phyloP scores from a whole-genome alignment of 2,888 invertebrate species.

The Drosophila paramelanica region DNA sequence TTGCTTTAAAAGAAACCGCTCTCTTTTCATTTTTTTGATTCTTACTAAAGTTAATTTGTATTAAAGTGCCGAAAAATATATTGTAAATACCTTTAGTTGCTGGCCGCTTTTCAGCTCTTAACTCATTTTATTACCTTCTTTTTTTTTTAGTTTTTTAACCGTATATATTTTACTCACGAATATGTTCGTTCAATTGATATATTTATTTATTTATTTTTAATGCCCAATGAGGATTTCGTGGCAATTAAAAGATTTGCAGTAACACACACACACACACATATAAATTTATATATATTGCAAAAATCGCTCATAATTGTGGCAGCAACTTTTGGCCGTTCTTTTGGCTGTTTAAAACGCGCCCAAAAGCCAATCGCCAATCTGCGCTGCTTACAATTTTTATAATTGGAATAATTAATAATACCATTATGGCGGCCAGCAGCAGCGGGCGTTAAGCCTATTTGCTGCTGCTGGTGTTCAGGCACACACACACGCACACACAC shows the following conservation, averaged over 20 bases:
- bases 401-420: constrained; percentile 85
- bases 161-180: constrained; percentile 23
- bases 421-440: constrained; percentile 71
- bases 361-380: constrained; percentile 58
- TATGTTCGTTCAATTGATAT: constrained; percentile 56
- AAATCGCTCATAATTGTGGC: constrained; percentile 68
- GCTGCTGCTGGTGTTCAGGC: constrained; percentile 36
- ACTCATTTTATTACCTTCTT: constrained; percentile 30
- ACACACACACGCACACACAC: neutral
- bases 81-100: constrained; percentile 16
- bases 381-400: constrained; percentile 79
- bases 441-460: constrained; percentile 77
- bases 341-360: constrained; percentile 49
- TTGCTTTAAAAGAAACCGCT: too few species aligned
- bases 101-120: constrained; percentile 6
- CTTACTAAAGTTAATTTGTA: neutral
- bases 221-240: constrained; percentile 78
- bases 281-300: constrained; percentile 21
- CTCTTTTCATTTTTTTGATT: too few species aligned
- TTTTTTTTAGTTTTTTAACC: constrained; percentile 14
- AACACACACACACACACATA: constrained; percentile 32
- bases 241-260: constrained; percentile 77
- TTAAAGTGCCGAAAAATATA: neutral
- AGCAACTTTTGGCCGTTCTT: constrained; percentile 53
- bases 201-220: constrained; percentile 79